Base-by-base conservation (phyloP, 2,113 vertebrate species). In the Diadophis punctatus region DNA sequence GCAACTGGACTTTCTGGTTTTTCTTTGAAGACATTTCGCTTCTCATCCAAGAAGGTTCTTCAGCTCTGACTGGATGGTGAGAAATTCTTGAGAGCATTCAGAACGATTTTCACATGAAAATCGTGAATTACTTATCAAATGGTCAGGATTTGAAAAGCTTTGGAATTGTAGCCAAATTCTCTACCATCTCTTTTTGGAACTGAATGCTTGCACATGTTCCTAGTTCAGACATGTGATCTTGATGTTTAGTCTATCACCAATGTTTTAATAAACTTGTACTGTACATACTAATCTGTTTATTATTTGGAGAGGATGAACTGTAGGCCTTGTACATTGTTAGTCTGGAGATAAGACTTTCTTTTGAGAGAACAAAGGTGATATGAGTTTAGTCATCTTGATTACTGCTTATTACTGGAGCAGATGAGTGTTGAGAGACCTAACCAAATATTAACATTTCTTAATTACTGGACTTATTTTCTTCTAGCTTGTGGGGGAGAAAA, bases 381-480 rank as follows among this genome's bases (percentile, higher is more conserved):
- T 85, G 68, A 89, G 63, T 39, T 89, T 86, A 46, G 43, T 27
- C 9, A 80, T 46, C 51, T 55, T 89, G 63, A 92, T 92, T 60
- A 60, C 53, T 86, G 53, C 43, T 55, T 60, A 86, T 90, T 90
- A 85, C 74, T n/a, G 92, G 53, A 92, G 46, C n/a, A 43, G 46
- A 92, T 89, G 68, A 92, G 74, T 49, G 49, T 23, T 85, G 48
- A 51, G 88, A 55, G 88, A 58, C 52, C 27, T 80, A 30, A 86
- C 22, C 46, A 49, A 89, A 89, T 8, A 60, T 92, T 92, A 74
- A 85, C 85, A 74, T 90, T 86, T 85, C 52, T 51, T 92, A 84
- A 92, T 92, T 39, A n/a, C 10, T 56, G 39, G 51, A 11, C 8
- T 48, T 89, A 39, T 46, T 80, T 56, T 46, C 18, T 55, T 56